These are phyloP conservation scores for Apodemia mormo DNA, from an alignment of 2,888 invertebrate species.

Conservation along the genomic window DNA sequence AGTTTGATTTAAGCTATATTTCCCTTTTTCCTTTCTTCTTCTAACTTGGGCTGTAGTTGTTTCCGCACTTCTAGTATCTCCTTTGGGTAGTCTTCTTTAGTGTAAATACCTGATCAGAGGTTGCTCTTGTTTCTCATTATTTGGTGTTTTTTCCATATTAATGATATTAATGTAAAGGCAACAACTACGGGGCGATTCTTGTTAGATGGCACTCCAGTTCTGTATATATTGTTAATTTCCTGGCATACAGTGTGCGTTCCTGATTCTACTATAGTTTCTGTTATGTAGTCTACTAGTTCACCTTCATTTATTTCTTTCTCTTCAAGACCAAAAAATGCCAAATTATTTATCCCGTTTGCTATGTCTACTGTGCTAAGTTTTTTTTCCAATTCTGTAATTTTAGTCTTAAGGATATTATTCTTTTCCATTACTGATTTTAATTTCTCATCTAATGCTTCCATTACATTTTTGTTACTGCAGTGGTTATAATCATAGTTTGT, in stretches of 20 bases:
- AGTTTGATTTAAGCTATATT: too few relatives aligned
- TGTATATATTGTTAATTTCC: not conserved
- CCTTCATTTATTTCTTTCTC: not conserved
- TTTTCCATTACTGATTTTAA: constrained; percentile 24
- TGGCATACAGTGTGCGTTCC: not conserved
- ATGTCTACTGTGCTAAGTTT: too few relatives aligned
- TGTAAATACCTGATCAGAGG: too few relatives aligned
- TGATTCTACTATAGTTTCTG: not conserved
- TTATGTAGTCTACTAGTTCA: not conserved
- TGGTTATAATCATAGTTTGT: constrained; percentile 23
- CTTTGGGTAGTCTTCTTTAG: too few relatives aligned
- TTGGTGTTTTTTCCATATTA: too few relatives aligned
- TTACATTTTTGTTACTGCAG: constrained; percentile 23
- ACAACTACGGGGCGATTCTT: not conserved
- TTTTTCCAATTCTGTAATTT: constrained; percentile 19
- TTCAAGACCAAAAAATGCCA: not conserved
- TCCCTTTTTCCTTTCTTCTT: too few relatives aligned
- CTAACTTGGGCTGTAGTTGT: too few relatives aligned
- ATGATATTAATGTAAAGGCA: too few relatives aligned
- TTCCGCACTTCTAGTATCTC: too few relatives aligned
- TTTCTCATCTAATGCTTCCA: constrained; percentile 22
- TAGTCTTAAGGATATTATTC: constrained; percentile 22
- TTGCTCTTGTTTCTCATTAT: too few relatives aligned
- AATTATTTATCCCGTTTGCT: not conserved
- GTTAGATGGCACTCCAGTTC: not conserved